Base-by-base conservation (phyloP, 2,113 vertebrate species). In the Sardina pilchardus region DNA sequence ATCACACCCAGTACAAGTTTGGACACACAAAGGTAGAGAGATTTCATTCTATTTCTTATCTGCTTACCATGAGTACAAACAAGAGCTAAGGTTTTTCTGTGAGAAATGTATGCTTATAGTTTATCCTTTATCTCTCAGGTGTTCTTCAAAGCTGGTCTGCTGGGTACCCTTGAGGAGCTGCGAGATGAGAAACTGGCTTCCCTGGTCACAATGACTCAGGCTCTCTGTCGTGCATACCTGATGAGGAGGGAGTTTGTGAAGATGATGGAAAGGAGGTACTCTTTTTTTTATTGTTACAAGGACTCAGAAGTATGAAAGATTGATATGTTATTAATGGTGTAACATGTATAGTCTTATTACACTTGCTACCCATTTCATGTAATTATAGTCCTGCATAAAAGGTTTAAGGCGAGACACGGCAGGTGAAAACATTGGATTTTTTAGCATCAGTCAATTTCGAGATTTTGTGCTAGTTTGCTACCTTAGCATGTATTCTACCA, bases 141-240 rank as follows among this genome's bases (percentile, higher is more conserved):
- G 86, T 97, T 97, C 94, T 97, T 97, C 93, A 97, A 97, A 95
- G 96, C 96, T 93, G 96, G 96, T 59, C 92, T 97, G 81, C 85
- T 97, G 89, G 96, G 96, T 53, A 91, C 93, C 36, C 94, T 97
- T 88, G 96, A 97, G 75, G 96, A 97, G 93, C 96, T 97, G 96
- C 94, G 96, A 43, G 96, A 97, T 92, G 96, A 97, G 4, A 96
- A 96, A 85, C 86, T 96, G 88, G 96, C 95, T 42, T 83, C 94
- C 89, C 93, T 97, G 85, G 96, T 97, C 85, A 97, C 96, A 78
- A 95, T 95, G 87, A 97, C 96, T 10, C 96, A 97, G 47, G 96
- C 96, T 0, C 71, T 78, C 14, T 34, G 71, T 34, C 71, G 71
- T 78, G 71, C 71, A 36, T 78, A 78, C 30, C 71, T 78, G 9